Evolutionary conservation across 2,797 vertebrate genomes (phyloP).

Genomic region (Pipistrellus pygmaeus): DNA sequence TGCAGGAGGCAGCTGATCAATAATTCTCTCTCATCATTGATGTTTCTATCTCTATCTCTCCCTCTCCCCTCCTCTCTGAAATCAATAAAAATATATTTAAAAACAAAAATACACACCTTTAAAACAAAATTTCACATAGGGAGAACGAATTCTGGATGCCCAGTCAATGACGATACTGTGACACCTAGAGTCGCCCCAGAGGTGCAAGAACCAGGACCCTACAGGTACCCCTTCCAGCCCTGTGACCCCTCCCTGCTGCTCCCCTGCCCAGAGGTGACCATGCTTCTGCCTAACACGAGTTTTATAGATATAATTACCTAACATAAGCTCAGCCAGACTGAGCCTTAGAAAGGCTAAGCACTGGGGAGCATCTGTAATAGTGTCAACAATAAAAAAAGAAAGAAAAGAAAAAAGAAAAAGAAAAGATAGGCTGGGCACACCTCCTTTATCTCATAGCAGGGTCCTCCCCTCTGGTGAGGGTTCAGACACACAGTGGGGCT

Average conservation of each 20-base stretch:
- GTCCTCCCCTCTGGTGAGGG: neutral
- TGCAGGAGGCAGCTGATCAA: too few relatives aligned
- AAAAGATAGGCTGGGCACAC: neutral
- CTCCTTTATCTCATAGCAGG: neutral
- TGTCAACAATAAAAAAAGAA: neutral
- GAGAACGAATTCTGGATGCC: rapidly evolving
- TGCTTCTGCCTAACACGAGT: neutral
- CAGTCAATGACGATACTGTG: neutral
- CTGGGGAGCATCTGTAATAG: neutral
- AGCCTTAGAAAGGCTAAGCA: neutral
- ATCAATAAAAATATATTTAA: too few relatives aligned
- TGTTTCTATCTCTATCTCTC: too few relatives aligned
- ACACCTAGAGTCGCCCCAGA: rapidly evolving
- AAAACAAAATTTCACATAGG: neutral
- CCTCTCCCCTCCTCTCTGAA: too few relatives aligned
- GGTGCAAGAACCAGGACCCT: neutral
- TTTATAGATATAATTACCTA: too few relatives aligned
- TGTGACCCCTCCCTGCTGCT: too few relatives aligned
- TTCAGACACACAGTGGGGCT: neutral
- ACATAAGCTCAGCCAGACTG: neutral
- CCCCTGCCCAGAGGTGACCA: neutral
- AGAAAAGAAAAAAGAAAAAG: neutral
- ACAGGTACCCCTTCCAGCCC: neutral
- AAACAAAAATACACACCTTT: too few relatives aligned
- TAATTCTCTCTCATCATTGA: too few relatives aligned